phyloP scores from a whole-genome alignment of 2,888 invertebrate genomes.

The Pteria penguin region DNA sequence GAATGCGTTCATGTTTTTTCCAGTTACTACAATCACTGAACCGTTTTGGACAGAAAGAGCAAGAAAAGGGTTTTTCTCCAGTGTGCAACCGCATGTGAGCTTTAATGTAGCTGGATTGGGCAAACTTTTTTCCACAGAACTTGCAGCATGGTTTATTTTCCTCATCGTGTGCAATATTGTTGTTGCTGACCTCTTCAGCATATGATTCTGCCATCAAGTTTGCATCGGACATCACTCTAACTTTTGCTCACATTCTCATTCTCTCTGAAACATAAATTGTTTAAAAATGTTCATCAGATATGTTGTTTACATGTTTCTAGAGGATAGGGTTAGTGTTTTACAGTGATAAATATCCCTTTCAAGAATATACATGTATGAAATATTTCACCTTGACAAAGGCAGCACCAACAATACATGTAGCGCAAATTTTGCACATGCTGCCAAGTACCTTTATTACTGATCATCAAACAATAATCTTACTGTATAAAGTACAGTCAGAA shows the following conservation, averaged over 20 bases:
- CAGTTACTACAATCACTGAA: constrained; percentile 75
- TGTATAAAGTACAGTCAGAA: too few species aligned
- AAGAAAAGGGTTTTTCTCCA: constrained; percentile 74
- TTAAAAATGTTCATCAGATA: too few species aligned
- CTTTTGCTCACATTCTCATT: not conserved
- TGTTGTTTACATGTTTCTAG: too few species aligned
- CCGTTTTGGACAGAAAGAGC: constrained; percentile 73
- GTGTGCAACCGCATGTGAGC: constrained; percentile 74
- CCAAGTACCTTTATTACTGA: too few species aligned
- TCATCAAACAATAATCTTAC: too few species aligned
- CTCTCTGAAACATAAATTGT: not conserved
- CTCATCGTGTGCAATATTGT: constrained; percentile 30
- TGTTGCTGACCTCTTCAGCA: constrained; percentile 26
- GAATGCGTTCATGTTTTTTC: constrained; percentile 76
- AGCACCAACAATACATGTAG: too few species aligned
- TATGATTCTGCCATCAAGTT: constrained; percentile 35
- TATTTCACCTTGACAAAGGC: too few species aligned
- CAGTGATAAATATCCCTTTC: too few species aligned
- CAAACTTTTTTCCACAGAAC: constrained; percentile 73
- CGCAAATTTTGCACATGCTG: too few species aligned
- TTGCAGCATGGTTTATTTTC: constrained; percentile 66
- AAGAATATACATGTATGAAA: too few species aligned
- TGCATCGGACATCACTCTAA: constrained; percentile 28
- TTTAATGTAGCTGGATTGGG: constrained; percentile 74
- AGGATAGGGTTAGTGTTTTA: too few species aligned